Percentiles rank a stretch among this genome's conserved stretches.
Evolutionary conservation across 2,888 invertebrate genomes (phyloP).

Genomic region (Eupeodes latifasciatus): DNA sequence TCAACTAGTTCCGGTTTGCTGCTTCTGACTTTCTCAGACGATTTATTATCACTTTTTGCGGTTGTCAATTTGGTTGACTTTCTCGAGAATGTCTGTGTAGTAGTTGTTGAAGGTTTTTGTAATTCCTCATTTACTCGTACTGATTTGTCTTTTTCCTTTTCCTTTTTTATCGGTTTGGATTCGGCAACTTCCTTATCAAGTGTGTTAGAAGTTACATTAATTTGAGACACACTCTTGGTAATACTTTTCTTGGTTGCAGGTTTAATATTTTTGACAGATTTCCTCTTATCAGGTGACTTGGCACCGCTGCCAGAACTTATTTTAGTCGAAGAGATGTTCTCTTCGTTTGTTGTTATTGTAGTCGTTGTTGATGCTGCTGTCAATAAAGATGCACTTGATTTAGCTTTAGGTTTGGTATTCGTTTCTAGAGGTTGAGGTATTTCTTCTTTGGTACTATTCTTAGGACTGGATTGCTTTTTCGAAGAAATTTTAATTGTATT

Average conservation of each 20-base stretch:
- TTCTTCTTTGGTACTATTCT: slow-evolving; percentile 69
- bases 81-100: slow-evolving; percentile 73
- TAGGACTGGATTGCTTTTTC: slow-evolving; percentile 73
- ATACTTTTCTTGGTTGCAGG: slow-evolving; percentile 50
- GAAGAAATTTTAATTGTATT: slow-evolving; percentile 44
- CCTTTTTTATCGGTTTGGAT: slow-evolving; percentile 78
- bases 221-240: slow-evolving; percentile 42
- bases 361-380: slow-evolving; percentile 67
- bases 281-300: slow-evolving; percentile 83
- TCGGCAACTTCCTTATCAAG: slow-evolving; percentile 74
- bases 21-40: slow-evolving; percentile 34
- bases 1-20: slow-evolving; percentile 33
- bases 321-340: slow-evolving; percentile 80
- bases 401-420: slow-evolving; percentile 77
- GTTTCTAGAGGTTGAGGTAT: slow-evolving; percentile 78
- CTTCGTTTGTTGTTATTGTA: slow-evolving; percentile 69
- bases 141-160: slow-evolving; percentile 51
- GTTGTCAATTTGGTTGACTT: slow-evolving; percentile 63
- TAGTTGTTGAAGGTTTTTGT: slow-evolving; percentile 72
- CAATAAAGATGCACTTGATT: slow-evolving; percentile 46
- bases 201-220: slow-evolving; percentile 66
- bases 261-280: slow-evolving; percentile 61
- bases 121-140: slow-evolving; percentile 66
- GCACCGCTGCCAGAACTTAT: slow-evolving; percentile 82
- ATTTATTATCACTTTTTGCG: slow-evolving; percentile 42